Base-by-base conservation (phyloP, 2,888 invertebrate genomes). In the Bruchidius siliquastri region DNA sequence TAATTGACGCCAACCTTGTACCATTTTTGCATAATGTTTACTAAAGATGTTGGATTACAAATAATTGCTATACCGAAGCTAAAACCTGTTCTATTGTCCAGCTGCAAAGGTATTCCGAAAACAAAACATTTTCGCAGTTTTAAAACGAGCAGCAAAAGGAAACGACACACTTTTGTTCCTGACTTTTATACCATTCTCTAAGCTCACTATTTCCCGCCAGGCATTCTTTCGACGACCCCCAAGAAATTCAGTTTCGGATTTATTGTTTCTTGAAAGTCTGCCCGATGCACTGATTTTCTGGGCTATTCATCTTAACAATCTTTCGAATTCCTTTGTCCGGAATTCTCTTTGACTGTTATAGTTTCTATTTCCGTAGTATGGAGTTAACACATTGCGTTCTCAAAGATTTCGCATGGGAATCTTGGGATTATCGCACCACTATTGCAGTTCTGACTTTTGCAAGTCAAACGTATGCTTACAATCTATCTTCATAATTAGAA, bases 201-300 rank as follows among this genome's bases (percentile, higher is more conserved):
- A 49, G 13, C 49, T 49, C 49, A 49, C 49, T 49, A 49, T 49
- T 49, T 49, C 49, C 49, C 49, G 49, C 49, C 49, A 18, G 49
- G 49, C 49, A 49, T 49, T 49, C 49, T 13, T 18, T 18, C 13
- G 18, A 49, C 49, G 71, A 76, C 71, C 71, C 68, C 69, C 80
- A 78, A 81, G 79, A 83, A 82, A 77, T 77, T 71, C 77, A 79
- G 82, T 49, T 49, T 18, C 49, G 49, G 26, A 49, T 84, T 83
- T 84, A 84, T 83, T 81, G 82, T 81, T 81, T 82, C 81, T 82
- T 78, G 81, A 81, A 82, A 81, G 81, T 80, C 77, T 79, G 80
- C 81, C 82, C 82, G 81, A 78, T 83, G 83, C 83, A 83, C 82
- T 83, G 84, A 84, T 84, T 84, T 83, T 84, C 83, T 81, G 77